Percentiles rank a stretch among this genome's conserved stretches.
These are phyloP conservation scores for Stenolophus ochropezus DNA, from an alignment of 2,888 invertebrate genomes.

Conservation along the genomic window DNA sequence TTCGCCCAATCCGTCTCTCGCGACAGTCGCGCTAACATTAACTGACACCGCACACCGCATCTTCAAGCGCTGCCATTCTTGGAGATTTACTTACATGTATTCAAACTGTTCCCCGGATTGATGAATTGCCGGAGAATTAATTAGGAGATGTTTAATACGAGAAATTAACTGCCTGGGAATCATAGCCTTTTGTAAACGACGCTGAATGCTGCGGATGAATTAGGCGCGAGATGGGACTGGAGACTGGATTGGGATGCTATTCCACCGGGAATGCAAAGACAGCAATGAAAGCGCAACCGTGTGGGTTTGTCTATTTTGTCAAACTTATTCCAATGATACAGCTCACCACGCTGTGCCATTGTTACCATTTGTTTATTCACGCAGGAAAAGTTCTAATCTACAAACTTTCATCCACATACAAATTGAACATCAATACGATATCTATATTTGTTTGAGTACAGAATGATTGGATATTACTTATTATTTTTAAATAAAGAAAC, in stretches of 20 bases:
- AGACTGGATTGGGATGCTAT: constrained; percentile 8
- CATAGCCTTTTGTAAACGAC: constrained; percentile 42
- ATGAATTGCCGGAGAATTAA: constrained; percentile 54
- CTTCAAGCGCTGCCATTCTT: constrained; percentile 11
- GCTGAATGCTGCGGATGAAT: constrained; percentile 38
- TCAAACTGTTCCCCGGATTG: constrained; percentile 47
- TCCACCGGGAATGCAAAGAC: constrained; percentile 7
- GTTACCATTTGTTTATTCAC: background rate
- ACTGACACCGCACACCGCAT: constrained; percentile 6
- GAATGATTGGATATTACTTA: too few species aligned
- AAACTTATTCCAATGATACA: background rate
- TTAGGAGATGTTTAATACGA: constrained; percentile 57
- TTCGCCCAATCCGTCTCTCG: constrained; percentile 11
- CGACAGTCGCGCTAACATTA: constrained; percentile 29
- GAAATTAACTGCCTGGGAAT: constrained; percentile 51
- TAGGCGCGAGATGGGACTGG: background rate
- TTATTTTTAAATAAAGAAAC: too few species aligned
- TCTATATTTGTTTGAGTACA: too few species aligned
- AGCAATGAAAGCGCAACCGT: constrained; percentile 1
- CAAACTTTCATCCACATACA: background rate
- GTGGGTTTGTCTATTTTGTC: background rate
- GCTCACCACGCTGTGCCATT: background rate
- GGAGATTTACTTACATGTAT: constrained; percentile 55
- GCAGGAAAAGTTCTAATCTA: too few species aligned
- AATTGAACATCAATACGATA: too few species aligned